phyloP scores from a whole-genome alignment of 2,113 vertebrate species.

The Polypterus senegalus region DNA sequence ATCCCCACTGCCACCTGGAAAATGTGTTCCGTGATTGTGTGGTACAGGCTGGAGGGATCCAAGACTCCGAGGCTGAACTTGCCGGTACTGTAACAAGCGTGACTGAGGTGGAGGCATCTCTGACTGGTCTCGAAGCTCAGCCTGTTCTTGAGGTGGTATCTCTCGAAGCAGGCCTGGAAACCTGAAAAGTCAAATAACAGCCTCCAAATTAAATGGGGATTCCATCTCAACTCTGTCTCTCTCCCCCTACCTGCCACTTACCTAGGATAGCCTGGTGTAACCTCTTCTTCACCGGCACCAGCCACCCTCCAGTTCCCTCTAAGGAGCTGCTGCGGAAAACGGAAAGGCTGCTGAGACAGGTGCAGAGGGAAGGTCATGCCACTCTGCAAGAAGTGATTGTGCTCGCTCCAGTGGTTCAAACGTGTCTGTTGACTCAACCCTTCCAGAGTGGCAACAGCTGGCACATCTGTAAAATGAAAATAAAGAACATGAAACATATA shows the following conservation, averaged over 20 bases:
- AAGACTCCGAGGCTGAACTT: conserved; percentile 70
- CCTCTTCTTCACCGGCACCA: conserved; percentile 69
- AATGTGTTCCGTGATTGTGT: conserved; percentile 54
- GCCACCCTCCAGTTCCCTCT: conserved; percentile 78
- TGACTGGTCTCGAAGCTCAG: conserved; percentile 64
- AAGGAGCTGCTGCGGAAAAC: conserved; percentile 75
- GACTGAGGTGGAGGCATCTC: conserved; percentile 95
- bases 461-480: conserved; percentile 46
- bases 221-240: no score
- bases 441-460: conserved; percentile 72
- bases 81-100: conserved; percentile 90
- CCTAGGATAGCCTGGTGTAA: conserved; percentile 72
- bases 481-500: not conserved
- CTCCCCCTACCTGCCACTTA: conserved; percentile 20
- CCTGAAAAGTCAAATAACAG: conserved; percentile 34
- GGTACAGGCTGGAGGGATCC: conserved; percentile 50
- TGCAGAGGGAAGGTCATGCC: conserved; percentile 68
- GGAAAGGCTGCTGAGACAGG: conserved; percentile 71
- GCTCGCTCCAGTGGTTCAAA: conserved; percentile 85
- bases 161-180: conserved; percentile 88
- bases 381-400: conserved; percentile 73
- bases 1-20: conserved; percentile 54
- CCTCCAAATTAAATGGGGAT: no score
- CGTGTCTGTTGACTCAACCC: conserved; percentile 74
- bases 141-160: conserved; percentile 69